Evolutionary conservation across 2,113 vertebrate species (phyloP).

Genomic region (Anser cygnoides): DNA sequence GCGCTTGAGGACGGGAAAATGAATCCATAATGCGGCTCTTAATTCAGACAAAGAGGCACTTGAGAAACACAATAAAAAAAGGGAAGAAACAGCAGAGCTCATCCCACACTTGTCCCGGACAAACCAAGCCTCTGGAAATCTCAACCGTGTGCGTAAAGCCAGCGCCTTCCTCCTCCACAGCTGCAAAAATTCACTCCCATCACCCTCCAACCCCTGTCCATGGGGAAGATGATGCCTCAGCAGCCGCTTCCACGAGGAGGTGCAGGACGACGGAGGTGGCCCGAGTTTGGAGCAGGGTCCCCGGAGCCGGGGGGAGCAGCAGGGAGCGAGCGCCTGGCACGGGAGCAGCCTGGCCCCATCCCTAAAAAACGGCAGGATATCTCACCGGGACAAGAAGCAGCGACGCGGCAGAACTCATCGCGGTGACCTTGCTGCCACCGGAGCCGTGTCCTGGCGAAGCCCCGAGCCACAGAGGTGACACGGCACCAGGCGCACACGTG

Average conservation of each 20-base stretch:
- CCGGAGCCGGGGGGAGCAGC: accelerated
- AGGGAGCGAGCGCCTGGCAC: background rate
- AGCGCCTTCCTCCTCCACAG: background rate
- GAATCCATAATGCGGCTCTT: background rate
- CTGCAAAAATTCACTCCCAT: background rate
- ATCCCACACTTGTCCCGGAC: background rate
- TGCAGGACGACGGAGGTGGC: accelerated
- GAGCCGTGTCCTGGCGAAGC: accelerated
- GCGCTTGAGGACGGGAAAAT: background rate
- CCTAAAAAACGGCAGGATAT: background rate
- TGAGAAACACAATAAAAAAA: background rate
- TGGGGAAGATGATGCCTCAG: accelerated
- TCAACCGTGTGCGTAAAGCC: background rate
- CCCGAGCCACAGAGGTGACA: accelerated
- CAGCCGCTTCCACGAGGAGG: background rate
- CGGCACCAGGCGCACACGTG: accelerated
- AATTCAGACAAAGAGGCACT: background rate
- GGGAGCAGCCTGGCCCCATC: background rate
- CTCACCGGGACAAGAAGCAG: background rate
- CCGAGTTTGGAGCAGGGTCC: background rate
- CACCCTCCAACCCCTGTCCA: accelerated
- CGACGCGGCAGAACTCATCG: accelerated
- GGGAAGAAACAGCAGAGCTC: background rate
- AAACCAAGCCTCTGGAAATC: background rate
- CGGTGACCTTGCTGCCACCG: accelerated